Conservation (phyloP, 2,797 vertebrate species). For the Malacoraja senta region DNA sequence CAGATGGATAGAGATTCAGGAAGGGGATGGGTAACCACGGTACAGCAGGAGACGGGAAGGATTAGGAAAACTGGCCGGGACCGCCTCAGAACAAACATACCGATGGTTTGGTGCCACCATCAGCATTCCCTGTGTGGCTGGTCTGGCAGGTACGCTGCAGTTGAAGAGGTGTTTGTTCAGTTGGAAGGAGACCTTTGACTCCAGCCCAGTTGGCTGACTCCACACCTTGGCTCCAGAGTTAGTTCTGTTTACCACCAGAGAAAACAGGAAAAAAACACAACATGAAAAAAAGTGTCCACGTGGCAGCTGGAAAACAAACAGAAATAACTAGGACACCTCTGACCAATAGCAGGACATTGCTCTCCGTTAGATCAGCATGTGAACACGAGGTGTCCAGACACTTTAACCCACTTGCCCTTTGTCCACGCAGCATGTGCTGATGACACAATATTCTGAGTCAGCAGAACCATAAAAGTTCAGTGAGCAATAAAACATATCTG, state of each 20-base stretch:
- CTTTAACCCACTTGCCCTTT: background rate
- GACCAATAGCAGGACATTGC: background rate
- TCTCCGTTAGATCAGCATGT: background rate
- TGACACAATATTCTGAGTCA: conserved; percentile 15
- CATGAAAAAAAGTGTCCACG: background rate
- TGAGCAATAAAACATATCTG: background rate
- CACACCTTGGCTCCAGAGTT: background rate
- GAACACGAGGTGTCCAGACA: background rate
- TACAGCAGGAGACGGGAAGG: too few relatives aligned
- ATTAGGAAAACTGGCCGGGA: too few relatives aligned
- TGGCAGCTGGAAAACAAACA: background rate
- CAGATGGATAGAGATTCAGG: too few relatives aligned
- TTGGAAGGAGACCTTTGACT: background rate
- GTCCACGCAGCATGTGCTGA: background rate
- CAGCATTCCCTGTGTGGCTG: too few relatives aligned
- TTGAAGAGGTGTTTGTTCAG: background rate
- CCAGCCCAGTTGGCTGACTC: background rate
- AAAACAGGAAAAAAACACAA: background rate
- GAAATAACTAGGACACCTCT: background rate
- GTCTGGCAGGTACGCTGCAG: too few relatives aligned
- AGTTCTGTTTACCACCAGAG: background rate
- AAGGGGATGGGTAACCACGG: too few relatives aligned
- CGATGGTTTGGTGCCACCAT: too few relatives aligned
- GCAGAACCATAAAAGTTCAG: conserved; percentile 1
- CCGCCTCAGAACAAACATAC: too few relatives aligned